Base-by-base conservation (phyloP, 2,888 invertebrate genomes). In the Nymphalis c-album region DNA sequence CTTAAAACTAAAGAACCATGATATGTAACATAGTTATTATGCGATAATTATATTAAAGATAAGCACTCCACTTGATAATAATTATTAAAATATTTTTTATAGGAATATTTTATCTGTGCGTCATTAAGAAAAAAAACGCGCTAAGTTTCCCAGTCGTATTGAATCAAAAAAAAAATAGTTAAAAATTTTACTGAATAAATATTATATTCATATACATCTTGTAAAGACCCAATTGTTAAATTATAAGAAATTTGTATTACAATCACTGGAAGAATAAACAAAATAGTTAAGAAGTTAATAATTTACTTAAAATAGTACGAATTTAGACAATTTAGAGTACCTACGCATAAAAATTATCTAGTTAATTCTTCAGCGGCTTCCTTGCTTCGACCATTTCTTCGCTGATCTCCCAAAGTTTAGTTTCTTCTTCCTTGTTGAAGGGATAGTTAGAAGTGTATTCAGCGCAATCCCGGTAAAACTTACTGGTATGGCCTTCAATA, bases 401-500 rank as follows among this genome's bases (percentile, higher is more conserved):
- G 84, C 95, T 96, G 63, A 94, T 88, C 59, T 94, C 90, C 97
- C 97, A 97, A 20, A 97, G 88, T 73, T 94, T 93, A 26, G 82
- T 83, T 63, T 95, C 95, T 16, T 94, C 87, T 4, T 94, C 93
- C 64, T 94, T 93, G 68, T 95, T 93, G 76, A 95, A 93, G 26
- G 93, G 86, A 60, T 94, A 91, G 71, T 93, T 94, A 0, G 95
- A 94, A 61, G 88, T 88, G 81, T 94, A 95, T 64, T 93, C 93
- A 31, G 88, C 90, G 78, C 97, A 96, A 83, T 97, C 95, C 58
- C 95, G 93, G 84, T 97, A 97, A 78, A 97, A 93, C 73, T 93
- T 92, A 13, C 97, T 97, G 20, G 94, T 94, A 77, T 95, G 94
- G 0, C 94, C 93, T 65, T 92, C 92, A 67, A 92, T 80, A 69